Conservation (phyloP, 1,140 invertebrate genomes). For the Gryon sp. region DNA sequence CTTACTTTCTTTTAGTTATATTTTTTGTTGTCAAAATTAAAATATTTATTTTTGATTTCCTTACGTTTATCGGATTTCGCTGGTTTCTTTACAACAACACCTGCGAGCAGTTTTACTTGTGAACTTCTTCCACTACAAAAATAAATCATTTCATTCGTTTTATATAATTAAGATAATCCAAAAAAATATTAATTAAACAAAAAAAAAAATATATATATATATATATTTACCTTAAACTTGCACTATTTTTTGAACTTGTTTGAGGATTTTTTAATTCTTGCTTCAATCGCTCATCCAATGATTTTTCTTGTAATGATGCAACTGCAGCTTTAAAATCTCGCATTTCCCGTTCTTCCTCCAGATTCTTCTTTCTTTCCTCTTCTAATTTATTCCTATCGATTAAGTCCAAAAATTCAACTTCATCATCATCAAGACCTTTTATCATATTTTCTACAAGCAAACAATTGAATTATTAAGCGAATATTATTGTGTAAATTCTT, state of each 20-base stretch:
- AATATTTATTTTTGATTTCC: constrained; percentile 18
- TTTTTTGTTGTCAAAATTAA: too few species aligned
- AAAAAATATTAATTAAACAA: constrained; percentile 22
- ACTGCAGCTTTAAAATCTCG: constrained; percentile 90
- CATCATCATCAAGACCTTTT: constrained; percentile 95
- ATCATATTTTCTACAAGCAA: constrained; percentile 92
- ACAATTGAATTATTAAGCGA: constrained; percentile 33
- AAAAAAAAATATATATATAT: constrained; percentile 9
- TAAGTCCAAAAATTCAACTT: constrained; percentile 94
- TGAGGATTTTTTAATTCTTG: constrained; percentile 79
- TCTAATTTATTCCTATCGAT: constrained; percentile 92
- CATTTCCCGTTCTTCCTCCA: constrained; percentile 90
- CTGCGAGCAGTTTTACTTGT: constrained; percentile 82
- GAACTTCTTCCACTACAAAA: constrained; percentile 74
- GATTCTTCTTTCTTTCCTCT: constrained; percentile 88
- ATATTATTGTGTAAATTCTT: too few species aligned
- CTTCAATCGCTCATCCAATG: constrained; percentile 83
- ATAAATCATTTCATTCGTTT: too few species aligned
- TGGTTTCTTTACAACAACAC: constrained; percentile 81
- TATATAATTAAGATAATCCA: constrained; percentile 27
- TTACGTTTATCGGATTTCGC: constrained; percentile 79
- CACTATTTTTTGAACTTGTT: constrained; percentile 66
- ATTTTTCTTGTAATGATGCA: constrained; percentile 88
- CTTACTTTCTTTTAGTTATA: too few species aligned
- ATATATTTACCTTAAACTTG: constrained; percentile 70